A percentile compares a stretch with the other conserved stretches of the same genome.
Conservation (phyloP, 2,888 invertebrate species). For the Patella pellucida region DNA sequence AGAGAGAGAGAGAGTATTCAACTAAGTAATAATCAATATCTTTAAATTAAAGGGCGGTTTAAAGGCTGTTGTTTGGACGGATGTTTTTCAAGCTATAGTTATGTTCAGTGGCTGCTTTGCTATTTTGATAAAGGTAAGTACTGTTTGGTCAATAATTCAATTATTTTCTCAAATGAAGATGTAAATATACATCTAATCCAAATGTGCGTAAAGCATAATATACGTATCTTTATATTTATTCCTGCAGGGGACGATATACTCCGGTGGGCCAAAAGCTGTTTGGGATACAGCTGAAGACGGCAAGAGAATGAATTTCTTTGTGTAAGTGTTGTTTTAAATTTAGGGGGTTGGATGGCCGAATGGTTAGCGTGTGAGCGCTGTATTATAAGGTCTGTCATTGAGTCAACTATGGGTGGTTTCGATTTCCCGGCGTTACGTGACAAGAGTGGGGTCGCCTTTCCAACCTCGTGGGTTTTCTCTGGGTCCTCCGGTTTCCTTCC, state of each 20-base stretch:
- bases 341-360: too few relatives aligned
- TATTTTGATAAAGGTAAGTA: slow-evolving; percentile 37
- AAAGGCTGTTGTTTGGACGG: slow-evolving; percentile 46
- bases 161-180: not conserved
- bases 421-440: too few relatives aligned
- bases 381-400: too few relatives aligned
- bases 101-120: slow-evolving; percentile 41
- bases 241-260: not conserved
- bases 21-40: too few relatives aligned
- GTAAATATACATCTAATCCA: too few relatives aligned
- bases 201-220: too few relatives aligned
- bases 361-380: too few relatives aligned
- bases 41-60: slow-evolving; percentile 37
- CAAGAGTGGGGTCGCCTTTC: too few relatives aligned
- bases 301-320: slow-evolving; percentile 62
- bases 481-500: too few relatives aligned
- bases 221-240: too few relatives aligned
- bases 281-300: slow-evolving; percentile 57
- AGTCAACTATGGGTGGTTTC: too few relatives aligned
- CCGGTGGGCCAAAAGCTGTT: slow-evolving; percentile 59
- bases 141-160: not conserved
- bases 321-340: slow-evolving; percentile 46
- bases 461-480: too few relatives aligned
- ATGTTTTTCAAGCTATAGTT: slow-evolving; percentile 40
- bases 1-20: not conserved